phyloP scores from a whole-genome alignment of 2,113 vertebrate species.

The Nesogale talazaci region DNA sequence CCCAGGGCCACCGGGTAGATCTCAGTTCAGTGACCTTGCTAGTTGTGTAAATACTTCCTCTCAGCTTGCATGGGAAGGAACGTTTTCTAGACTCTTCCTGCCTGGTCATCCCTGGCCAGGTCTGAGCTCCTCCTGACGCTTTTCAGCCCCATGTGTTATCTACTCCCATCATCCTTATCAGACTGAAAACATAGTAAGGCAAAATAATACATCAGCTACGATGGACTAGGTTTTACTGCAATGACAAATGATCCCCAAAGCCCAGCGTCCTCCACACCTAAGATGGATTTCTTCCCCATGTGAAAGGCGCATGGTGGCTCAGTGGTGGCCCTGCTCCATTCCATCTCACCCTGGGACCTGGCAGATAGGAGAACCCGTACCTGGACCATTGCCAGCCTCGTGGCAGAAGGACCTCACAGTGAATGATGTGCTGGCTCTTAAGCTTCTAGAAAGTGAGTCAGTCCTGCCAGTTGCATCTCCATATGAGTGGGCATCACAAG shows the following conservation, averaged over 20 bases:
- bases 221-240: neutral
- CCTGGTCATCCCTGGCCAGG: neutral
- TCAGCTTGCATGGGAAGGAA: neutral
- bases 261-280: neutral
- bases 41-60: neutral
- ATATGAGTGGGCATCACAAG: neutral
- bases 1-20: neutral
- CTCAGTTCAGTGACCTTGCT: neutral
- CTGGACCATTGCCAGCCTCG: neutral
- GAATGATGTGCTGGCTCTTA: neutral
- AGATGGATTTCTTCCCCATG: neutral
- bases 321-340: neutral
- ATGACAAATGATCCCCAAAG: neutral
- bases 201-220: too few species aligned
- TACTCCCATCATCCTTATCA: fast-evolving
- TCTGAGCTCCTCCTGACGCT: neutral
- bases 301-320: neutral
- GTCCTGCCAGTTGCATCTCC: neutral
- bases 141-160: neutral
- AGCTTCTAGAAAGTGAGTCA: conserved; percentile 12
- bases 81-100: neutral
- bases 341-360: neutral
- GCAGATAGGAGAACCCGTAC: neutral
- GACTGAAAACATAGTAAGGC: neutral
- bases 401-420: too few species aligned